Conservation (phyloP, 2,797 vertebrate species). For the Spinus pinus region DNA sequence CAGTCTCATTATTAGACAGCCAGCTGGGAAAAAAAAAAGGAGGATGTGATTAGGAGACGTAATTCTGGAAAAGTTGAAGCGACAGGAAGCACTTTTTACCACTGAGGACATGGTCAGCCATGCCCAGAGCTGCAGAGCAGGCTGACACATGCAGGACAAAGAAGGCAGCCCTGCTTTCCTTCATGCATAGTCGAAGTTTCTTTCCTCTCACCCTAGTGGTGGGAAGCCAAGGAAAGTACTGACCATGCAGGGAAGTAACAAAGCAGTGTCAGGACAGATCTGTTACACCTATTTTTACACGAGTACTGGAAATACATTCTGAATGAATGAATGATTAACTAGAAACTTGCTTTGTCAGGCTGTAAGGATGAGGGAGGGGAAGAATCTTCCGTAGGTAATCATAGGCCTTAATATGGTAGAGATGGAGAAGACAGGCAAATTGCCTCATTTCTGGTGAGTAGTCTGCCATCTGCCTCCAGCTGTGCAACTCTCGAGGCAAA, state of each 20-base stretch:
- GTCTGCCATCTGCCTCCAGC: constrained; percentile 56
- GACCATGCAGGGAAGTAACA: background rate
- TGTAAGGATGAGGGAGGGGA: constrained; percentile 67
- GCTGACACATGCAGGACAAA: background rate
- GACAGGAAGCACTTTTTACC: background rate
- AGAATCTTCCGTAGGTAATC: constrained; percentile 62
- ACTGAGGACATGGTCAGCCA: background rate
- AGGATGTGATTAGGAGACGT: background rate
- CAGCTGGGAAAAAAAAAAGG: constrained; percentile 28
- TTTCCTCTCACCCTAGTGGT: background rate
- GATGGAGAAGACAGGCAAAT: constrained; percentile 62
- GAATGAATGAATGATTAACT: background rate
- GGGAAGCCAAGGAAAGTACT: background rate
- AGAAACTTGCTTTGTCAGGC: constrained; percentile 69
- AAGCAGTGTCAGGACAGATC: background rate
- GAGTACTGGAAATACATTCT: background rate
- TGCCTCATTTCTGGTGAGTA: constrained; percentile 69
- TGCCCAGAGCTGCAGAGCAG: background rate
- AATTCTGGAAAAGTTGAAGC: background rate
- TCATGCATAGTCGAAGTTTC: accelerated
- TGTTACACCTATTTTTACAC: background rate
- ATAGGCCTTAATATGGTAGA: constrained; percentile 62
- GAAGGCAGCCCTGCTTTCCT: background rate
- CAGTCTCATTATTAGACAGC: constrained; percentile 26
- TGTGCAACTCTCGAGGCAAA: constrained; percentile 51